These are phyloP conservation scores for Achlya flavicornis DNA, from an alignment of 2,888 invertebrate species.

Conservation along the genomic window DNA sequence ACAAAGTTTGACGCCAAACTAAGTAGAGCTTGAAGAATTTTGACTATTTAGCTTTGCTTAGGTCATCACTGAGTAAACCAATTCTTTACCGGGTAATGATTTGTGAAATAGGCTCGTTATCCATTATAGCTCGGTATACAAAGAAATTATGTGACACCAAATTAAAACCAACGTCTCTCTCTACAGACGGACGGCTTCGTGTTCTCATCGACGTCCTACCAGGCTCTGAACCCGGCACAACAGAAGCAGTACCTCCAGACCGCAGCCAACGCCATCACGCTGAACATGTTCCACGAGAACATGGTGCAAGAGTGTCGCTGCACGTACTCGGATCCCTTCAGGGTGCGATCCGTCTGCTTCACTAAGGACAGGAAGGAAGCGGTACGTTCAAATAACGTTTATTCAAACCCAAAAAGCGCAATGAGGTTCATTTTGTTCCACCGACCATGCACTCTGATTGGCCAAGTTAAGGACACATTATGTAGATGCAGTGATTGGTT, in stretches of 20 bases:
- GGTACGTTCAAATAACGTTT: slow-evolving; percentile 43
- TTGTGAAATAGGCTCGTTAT: not conserved
- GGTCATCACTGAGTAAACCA: too few relatives aligned
- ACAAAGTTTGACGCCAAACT: too few relatives aligned
- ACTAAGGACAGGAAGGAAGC: slow-evolving; percentile 66
- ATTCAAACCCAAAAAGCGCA: too few relatives aligned
- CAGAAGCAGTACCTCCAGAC: slow-evolving; percentile 86
- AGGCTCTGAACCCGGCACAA: slow-evolving; percentile 78
- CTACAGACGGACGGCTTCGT: slow-evolving; percentile 85
- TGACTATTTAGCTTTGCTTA: too few relatives aligned
- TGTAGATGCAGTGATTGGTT: too few relatives aligned
- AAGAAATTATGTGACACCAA: not conserved
- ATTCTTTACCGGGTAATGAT: too few relatives aligned
- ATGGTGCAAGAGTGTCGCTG: slow-evolving; percentile 76
- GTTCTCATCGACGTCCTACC: slow-evolving; percentile 86
- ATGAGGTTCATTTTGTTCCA: too few relatives aligned
- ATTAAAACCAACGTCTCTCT: not conserved
- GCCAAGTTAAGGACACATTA: too few relatives aligned
- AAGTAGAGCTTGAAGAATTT: too few relatives aligned
- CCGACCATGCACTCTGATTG: too few relatives aligned
- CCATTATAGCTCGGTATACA: too few relatives aligned
- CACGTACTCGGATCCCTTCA: slow-evolving; percentile 57
- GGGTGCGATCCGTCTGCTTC: slow-evolving; percentile 61
- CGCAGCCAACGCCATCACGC: slow-evolving; percentile 72
- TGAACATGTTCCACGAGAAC: slow-evolving; percentile 60